A percentile compares a stretch with the other conserved stretches of the same genome.
These are phyloP conservation scores for Stenichneumon culpator DNA, from an alignment of 2,888 invertebrate genomes.

Conservation along the genomic window DNA sequence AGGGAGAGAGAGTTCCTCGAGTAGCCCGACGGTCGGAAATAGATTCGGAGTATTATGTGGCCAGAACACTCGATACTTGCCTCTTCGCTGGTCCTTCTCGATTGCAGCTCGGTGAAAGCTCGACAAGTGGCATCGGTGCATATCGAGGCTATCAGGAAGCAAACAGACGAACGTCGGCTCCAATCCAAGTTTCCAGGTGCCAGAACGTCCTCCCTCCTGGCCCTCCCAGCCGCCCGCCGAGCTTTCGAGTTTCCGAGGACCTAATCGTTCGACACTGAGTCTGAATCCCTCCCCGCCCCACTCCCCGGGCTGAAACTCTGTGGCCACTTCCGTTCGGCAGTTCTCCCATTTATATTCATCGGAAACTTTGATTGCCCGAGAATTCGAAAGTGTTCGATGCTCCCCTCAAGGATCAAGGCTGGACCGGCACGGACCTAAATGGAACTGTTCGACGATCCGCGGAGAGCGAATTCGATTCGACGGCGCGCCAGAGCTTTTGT, in stretches of 20 bases:
- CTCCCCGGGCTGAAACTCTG: constrained; percentile 4
- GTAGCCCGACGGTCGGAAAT: background rate
- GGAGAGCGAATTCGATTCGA: constrained; percentile 8
- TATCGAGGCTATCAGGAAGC: constrained; percentile 52
- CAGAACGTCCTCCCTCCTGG: background rate
- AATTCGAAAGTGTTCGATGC: constrained; percentile 65
- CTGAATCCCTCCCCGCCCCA: constrained; percentile 15
- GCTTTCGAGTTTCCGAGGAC: constrained; percentile 47
- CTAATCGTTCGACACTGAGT: constrained; percentile 47
- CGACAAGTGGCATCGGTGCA: constrained; percentile 53
- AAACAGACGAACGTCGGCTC: constrained; percentile 30
- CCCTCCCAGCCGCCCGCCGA: background rate
- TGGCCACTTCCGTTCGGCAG: constrained; percentile 30
- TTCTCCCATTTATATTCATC: constrained; percentile 70
- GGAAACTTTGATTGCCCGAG: constrained; percentile 63
- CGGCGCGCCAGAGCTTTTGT: constrained; percentile 69
- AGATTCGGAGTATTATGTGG: background rate
- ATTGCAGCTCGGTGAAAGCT: constrained; percentile 18
- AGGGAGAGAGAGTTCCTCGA: background rate
- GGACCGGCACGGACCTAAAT: constrained; percentile 2
- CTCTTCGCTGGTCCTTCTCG: constrained; percentile 9
- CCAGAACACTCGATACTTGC: background rate
- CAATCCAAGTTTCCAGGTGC: constrained; percentile 50
- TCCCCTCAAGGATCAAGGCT: constrained; percentile 43
- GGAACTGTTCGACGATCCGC: background rate